Evolutionary conservation across 2,113 vertebrate genomes (phyloP), one percentile per base, ranked within the genome.

Genomic region (Crotophaga sulcirostris): DNA sequence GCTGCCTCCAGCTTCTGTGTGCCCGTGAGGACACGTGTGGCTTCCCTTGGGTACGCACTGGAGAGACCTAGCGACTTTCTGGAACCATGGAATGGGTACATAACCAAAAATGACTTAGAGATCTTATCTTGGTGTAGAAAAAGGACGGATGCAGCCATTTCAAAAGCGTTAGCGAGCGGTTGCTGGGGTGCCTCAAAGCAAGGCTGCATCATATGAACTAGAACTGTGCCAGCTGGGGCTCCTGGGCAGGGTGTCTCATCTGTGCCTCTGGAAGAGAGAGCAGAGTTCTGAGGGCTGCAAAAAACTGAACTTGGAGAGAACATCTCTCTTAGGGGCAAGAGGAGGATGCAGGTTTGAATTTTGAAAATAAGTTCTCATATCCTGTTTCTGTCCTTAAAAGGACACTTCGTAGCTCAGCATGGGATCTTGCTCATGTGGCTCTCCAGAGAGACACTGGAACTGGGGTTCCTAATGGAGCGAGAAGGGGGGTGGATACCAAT

Each of bases 31-130:
- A 15, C 28, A 5, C 3, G 1, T 19, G 9, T 7, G 6, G 23
- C 68, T 18, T 7, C 15, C 64, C 70, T 45, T 15, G 16, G 9
- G 60, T 3, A 6, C 3, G 0, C 0, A 0, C 10, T 15, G 7
- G 42, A 0, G 9, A 69, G 66, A 16, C 3, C 4, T 10, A 55
- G 36, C 33, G 17, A 4, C 66, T 62, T 70, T n/a, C 26, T 55
- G 36, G 51, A 49, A 21, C 49, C 0, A 0, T 10, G 33, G 23
- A 13, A 26, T 25, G 17, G 62, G 26, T 47, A 52, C 85, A 51
- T 9, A 66, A 58, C n/a, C 13, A 49, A 20, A 42, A 58, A 34
- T 0, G 0, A 38, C 40, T 28, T 38, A 1, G 44, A 56, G 47
- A 19, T 29, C 49, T 75, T n/a, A 7, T 7, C 52, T 44, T 45